phyloP scores from a whole-genome alignment of 2,797 vertebrate species.

The Tragelaphus oryx region DNA sequence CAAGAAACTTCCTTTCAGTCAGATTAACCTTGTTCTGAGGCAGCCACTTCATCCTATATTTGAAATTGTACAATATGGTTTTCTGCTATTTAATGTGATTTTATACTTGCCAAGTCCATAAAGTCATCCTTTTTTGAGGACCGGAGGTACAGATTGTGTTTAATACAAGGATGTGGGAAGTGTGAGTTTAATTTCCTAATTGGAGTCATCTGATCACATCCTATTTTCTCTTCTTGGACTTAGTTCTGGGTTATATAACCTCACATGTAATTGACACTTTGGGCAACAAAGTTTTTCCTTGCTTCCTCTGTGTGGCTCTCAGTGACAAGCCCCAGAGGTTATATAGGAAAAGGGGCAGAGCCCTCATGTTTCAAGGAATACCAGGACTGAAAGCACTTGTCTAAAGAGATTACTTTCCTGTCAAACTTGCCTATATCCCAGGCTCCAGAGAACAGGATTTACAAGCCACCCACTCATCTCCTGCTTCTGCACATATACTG shows the following conservation, averaged over 20 bases:
- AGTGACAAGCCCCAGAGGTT: neutral
- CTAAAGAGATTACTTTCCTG: neutral
- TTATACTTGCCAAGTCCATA: neutral
- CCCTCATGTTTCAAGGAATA: neutral
- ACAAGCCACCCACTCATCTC: no score
- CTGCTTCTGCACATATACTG: neutral
- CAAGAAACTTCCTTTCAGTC: neutral
- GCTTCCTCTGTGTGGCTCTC: neutral
- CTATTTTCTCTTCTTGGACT: neutral
- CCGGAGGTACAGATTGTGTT: neutral
- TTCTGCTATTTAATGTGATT: neutral
- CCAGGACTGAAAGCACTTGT: neutral
- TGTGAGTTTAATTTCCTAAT: neutral
- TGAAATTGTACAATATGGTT: neutral
- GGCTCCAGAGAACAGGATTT: neutral
- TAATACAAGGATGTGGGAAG: neutral
- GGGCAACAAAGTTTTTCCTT: neutral
- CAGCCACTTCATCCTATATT: neutral
- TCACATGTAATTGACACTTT: neutral
- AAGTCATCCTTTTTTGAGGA: neutral
- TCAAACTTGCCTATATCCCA: neutral
- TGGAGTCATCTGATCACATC: neutral
- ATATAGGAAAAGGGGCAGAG: neutral
- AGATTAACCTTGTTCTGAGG: neutral
- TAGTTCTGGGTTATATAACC: neutral